Conservation (phyloP, 2,797 vertebrate species). For the Onychomys torridus region DNA sequence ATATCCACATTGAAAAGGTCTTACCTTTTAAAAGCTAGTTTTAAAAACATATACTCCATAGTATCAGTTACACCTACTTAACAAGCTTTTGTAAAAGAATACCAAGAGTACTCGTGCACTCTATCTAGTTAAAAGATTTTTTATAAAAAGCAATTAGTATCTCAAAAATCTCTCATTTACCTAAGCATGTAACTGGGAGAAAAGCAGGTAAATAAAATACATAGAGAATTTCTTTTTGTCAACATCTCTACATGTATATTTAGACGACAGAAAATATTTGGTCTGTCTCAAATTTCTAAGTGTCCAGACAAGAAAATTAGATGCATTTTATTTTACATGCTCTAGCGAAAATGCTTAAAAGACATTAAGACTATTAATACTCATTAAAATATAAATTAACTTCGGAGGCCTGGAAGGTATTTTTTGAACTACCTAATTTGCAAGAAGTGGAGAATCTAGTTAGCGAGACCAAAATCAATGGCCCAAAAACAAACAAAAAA, state of each 20-base stretch:
- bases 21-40: slow-evolving; percentile 73
- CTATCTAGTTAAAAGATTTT: slow-evolving; percentile 40
- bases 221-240: background rate
- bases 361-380: background rate
- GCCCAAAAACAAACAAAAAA: slow-evolving; percentile 51
- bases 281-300: slow-evolving; percentile 39
- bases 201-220: slow-evolving; percentile 10
- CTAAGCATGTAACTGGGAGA: background rate
- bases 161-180: slow-evolving; percentile 37
- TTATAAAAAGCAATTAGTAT: slow-evolving; percentile 27
- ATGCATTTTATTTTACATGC: background rate
- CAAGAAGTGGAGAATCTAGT: slow-evolving; percentile 54
- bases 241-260: slow-evolving; percentile 39
- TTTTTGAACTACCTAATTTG: slow-evolving; percentile 59
- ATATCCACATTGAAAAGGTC: slow-evolving; percentile 45
- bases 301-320: slow-evolving; percentile 32
- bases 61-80: slow-evolving; percentile 4
- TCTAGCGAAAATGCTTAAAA: slow-evolving; percentile 45
- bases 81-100: background rate
- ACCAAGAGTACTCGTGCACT: slow-evolving; percentile 39
- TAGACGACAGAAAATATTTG: slow-evolving; percentile 44
- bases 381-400: slow-evolving; percentile 53
- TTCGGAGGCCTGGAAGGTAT: slow-evolving; percentile 75
- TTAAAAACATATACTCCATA: background rate
- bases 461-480: slow-evolving; percentile 62